A percentile compares a stretch with the other conserved stretches of the same genome.
Conservation (phyloP, 2,113 vertebrate genomes). For the Cryptotis parvus region DNA sequence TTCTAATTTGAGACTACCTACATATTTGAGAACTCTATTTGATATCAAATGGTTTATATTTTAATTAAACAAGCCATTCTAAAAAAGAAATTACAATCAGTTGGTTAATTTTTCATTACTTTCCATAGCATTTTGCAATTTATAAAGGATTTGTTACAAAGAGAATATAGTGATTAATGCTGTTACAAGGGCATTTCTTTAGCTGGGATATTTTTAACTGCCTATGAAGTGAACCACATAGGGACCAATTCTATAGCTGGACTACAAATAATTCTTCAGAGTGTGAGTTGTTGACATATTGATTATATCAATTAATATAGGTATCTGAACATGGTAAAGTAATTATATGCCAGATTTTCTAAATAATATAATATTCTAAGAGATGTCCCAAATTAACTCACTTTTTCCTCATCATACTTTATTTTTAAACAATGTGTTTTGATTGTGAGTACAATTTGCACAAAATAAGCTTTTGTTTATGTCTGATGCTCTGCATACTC, state of each 20-base stretch:
- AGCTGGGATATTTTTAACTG: background rate
- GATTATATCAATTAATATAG: conserved; percentile 17
- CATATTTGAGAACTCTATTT: background rate
- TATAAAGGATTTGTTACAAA: background rate
- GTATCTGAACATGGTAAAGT: background rate
- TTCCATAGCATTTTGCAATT: background rate
- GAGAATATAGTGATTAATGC: background rate
- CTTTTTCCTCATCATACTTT: background rate
- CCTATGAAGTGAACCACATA: background rate
- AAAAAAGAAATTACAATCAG: background rate
- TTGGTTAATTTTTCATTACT: background rate
- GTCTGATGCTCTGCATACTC: background rate
- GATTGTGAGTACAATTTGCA: background rate
- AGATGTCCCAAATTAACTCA: background rate
- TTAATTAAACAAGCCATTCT: background rate
- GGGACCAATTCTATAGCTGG: background rate
- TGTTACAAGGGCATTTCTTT: background rate
- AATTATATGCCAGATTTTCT: background rate
- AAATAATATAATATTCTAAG: conserved; percentile 9
- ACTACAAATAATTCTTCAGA: background rate
- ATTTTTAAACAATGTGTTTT: background rate
- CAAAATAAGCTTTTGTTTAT: background rate
- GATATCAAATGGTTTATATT: background rate
- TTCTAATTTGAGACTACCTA: background rate
- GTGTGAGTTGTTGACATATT: background rate